Base-by-base conservation (phyloP, 1,140 invertebrate species). In the Bombus polaris region DNA sequence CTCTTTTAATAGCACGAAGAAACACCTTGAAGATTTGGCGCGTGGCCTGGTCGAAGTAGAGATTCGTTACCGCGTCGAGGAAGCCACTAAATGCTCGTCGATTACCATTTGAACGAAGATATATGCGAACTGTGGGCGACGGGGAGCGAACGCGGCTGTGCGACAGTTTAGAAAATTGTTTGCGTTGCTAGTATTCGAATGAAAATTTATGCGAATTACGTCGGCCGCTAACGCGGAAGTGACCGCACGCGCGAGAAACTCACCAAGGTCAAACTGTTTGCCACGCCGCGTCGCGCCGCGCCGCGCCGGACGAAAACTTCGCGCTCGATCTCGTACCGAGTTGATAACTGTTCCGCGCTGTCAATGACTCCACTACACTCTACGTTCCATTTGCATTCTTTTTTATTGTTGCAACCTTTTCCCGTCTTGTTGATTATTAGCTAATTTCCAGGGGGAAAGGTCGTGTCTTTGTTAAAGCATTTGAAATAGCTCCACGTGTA, bases 81-180 rank as follows among this genome's bases (percentile, higher is more conserved):
- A 47, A 28, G 71, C 47, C 39, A 70, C 57, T 73, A 62, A 73
- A n/a, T 35, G 72, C 72, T 44, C 42, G 62, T 57, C 74, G 81
- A 83, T 83, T 77, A 70, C 74, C 81, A 57, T 83, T 83, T 62
- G 76, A 78, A 72, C 25, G 42, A 73, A 79, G 83, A 85, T 85
- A 80, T 85, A 85, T 80, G 74, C 72, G n/a, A 6, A 28, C 44
- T 37, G 22, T 2, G 12, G 47, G 47, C 47, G 47, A 53, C 18
- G 47, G 47, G 47, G 47, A 47, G 35, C 74, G 65, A n/a, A 39
- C n/a, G 22, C 22, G 44, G 22, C 10, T 32, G 42, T 37, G 8
- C 39, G 75, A 72, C 83, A 22, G 68, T 79, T 80, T 18, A 59
- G 76, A 85, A 72, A 80, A 73, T 28, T 18, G 66, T 44, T 72